phyloP scores from a whole-genome alignment of 2,888 invertebrate genomes.

The Sericinus montela region DNA sequence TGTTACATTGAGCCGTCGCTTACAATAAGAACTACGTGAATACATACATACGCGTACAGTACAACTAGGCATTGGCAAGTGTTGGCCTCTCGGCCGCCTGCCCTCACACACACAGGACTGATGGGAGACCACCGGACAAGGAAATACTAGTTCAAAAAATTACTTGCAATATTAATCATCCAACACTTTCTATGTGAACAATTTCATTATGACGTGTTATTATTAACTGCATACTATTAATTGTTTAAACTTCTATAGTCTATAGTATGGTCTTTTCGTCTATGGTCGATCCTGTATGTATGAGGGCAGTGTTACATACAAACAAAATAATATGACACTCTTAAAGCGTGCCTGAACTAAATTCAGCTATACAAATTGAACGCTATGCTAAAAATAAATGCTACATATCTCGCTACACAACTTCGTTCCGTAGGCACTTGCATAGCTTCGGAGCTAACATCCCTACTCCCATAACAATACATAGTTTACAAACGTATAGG shows the following conservation, averaged over 20 bases:
- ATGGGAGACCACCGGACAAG: too few species aligned
- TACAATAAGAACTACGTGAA: conserved; percentile 17
- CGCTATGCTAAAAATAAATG: conserved; percentile 26
- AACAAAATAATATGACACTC: conserved; percentile 54
- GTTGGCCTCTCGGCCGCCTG: conserved; percentile 38
- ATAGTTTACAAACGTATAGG: background rate
- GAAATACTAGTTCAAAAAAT: too few species aligned
- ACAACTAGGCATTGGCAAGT: conserved; percentile 73
- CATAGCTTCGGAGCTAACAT: background rate
- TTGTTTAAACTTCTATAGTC: too few species aligned
- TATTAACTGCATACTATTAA: too few species aligned
- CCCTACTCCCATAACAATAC: background rate
- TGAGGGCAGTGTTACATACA: conserved; percentile 19
- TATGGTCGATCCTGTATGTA: background rate
- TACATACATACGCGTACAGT: conserved; percentile 48
- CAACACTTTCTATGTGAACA: too few species aligned
- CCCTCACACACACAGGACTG: conserved; percentile 10
- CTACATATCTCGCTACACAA: conserved; percentile 22
- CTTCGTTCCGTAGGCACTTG: background rate
- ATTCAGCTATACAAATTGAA: conserved; percentile 25
- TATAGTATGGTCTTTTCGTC: too few species aligned
- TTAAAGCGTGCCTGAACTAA: conserved; percentile 44
- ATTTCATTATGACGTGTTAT: too few species aligned
- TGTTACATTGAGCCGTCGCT: conserved; percentile 7
- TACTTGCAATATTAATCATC: too few species aligned